A percentile compares a stretch with the other conserved stretches of the same genome.
Conservation (phyloP, 2,113 vertebrate genomes). For the Calyptommatus sinebrachiatus region DNA sequence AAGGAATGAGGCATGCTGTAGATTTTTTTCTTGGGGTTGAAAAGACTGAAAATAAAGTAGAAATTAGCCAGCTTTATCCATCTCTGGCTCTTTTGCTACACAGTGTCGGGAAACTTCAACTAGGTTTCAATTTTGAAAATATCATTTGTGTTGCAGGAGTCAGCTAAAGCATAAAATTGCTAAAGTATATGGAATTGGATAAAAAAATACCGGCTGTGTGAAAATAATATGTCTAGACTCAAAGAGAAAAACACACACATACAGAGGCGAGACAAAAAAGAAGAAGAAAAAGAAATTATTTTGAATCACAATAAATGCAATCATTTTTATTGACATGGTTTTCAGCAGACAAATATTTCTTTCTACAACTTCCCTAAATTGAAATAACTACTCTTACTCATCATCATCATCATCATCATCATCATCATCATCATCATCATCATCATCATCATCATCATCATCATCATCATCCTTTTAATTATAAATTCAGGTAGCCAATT, state of each 20-base stretch:
- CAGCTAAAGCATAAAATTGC: conserved; percentile 21
- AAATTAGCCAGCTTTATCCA: not conserved
- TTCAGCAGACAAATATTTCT: not conserved
- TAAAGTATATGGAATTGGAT: conserved; percentile 6
- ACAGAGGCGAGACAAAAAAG: not conserved
- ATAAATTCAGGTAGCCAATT: too few relatives aligned
- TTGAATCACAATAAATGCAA: conserved; percentile 12
- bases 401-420: too few relatives aligned
- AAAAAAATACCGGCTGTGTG: conserved; percentile 36
- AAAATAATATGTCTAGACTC: conserved; percentile 18
- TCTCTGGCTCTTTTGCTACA: conserved; percentile 13
- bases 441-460: too few relatives aligned
- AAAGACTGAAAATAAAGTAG: not conserved
- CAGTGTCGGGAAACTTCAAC: conserved; percentile 7
- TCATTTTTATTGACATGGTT: not conserved
- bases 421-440: too few relatives aligned
- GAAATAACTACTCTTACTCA: too few relatives aligned
- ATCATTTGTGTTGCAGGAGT: conserved; percentile 6
- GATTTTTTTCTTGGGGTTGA: not conserved
- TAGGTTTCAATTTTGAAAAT: conserved; percentile 13
- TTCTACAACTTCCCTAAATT: conserved; percentile 7
- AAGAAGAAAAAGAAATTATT: not conserved
- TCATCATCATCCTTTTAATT: too few relatives aligned
- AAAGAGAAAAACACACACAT: not conserved
- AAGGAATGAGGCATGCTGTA: conserved; percentile 23